Evolutionary conservation across 1,140 invertebrate genomes (phyloP).

Genomic region (Ips nitidus): DNA sequence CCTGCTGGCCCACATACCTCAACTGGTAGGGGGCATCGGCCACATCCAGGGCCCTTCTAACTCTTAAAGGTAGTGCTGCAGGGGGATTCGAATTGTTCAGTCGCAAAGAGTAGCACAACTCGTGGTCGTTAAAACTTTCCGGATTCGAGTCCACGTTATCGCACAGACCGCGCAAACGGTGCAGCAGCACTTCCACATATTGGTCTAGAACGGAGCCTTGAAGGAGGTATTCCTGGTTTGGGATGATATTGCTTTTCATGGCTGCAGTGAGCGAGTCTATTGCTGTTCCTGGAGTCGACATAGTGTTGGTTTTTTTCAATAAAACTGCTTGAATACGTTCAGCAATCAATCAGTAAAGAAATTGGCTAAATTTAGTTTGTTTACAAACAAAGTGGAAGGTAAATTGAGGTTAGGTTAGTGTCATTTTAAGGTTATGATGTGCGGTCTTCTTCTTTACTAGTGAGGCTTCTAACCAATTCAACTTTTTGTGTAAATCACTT

Average conservation of each 20-base stretch:
- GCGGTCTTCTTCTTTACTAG: too few species aligned
- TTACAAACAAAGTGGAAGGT: too few species aligned
- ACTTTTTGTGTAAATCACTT: too few species aligned
- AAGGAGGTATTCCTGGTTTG: slow-evolving; percentile 87
- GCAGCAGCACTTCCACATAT: slow-evolving; percentile 89
- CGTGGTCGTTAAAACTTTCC: slow-evolving; percentile 90
- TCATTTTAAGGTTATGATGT: too few species aligned
- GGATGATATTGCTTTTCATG: slow-evolving; percentile 79
- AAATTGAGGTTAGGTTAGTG: too few species aligned
- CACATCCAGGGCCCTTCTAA: slow-evolving; percentile 75
- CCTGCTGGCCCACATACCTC: slow-evolving; percentile 86
- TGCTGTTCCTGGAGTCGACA: slow-evolving; percentile 61
- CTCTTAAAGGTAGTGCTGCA: slow-evolving; percentile 61
- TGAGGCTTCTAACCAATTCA: too few species aligned
- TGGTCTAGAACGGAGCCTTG: slow-evolving; percentile 90
- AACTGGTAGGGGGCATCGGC: slow-evolving; percentile 83
- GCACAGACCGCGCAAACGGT: slow-evolving; percentile 87
- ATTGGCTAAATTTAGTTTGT: too few species aligned
- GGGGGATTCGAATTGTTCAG: slow-evolving; percentile 55
- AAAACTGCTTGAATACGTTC: too few species aligned
- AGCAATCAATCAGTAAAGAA: too few species aligned
- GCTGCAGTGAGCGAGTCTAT: slow-evolving; percentile 77
- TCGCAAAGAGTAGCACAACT: slow-evolving; percentile 79
- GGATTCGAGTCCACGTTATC: slow-evolving; percentile 90
- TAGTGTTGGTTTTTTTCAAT: neutral